Conservation (phyloP, 1,140 invertebrate genomes). For the Drosophila repletoides region DNA sequence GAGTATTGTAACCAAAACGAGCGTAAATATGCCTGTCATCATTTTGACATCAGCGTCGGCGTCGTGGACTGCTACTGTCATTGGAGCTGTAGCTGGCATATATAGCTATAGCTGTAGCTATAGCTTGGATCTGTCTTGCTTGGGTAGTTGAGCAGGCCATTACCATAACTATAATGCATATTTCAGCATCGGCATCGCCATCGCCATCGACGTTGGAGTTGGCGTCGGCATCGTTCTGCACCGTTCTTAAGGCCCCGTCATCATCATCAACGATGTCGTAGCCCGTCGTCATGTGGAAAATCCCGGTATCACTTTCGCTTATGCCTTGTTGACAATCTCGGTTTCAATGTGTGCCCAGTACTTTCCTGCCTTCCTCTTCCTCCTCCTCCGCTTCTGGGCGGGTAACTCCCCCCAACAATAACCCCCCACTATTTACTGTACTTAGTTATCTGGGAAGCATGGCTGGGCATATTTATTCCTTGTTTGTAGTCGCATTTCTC, state of each 20-base stretch:
- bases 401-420: too few species aligned
- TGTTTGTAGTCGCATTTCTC: conserved; percentile 28
- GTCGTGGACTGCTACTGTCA: conserved; percentile 1
- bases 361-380: background rate
- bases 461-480: conserved; percentile 66
- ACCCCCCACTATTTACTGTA: conserved; percentile 5
- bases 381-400: background rate
- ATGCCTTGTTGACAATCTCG: conserved; percentile 77
- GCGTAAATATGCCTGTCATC: conserved; percentile 80
- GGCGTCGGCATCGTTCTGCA: conserved; percentile 39
- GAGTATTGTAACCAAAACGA: conserved; percentile 41
- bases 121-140: conserved; percentile 25
- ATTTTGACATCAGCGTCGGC: conserved; percentile 73
- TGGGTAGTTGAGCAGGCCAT: conserved; percentile 67
- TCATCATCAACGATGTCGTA: conserved; percentile 39
- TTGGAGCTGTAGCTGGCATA: conserved; percentile 3
- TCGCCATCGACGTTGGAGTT: conserved; percentile 4
- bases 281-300: conserved; percentile 60
- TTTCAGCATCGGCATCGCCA: conserved; percentile 69
- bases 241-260: conserved; percentile 31
- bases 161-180: conserved; percentile 81
- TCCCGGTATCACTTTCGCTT: conserved; percentile 80
- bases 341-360: conserved; percentile 68
- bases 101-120: conserved; percentile 27
- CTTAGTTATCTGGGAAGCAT: conserved; percentile 52